phyloP scores from a whole-genome alignment of 2,888 invertebrate genomes.

The Drosophila phalerata region DNA sequence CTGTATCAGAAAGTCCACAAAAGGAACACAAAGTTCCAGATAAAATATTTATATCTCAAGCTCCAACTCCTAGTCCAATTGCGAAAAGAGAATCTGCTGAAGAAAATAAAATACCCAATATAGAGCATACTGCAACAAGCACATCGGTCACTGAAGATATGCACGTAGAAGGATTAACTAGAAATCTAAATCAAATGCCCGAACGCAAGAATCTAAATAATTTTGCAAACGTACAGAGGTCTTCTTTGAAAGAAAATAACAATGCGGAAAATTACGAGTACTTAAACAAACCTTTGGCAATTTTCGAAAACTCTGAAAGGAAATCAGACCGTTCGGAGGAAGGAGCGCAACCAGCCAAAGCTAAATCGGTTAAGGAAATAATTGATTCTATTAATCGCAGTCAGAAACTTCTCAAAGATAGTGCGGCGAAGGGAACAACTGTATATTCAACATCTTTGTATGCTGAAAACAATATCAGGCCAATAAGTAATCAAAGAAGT shows the following conservation, averaged over 20 bases:
- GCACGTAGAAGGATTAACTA: slow-evolving; percentile 3
- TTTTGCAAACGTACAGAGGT: neutral
- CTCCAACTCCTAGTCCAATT: neutral
- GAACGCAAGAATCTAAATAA: slow-evolving; percentile 12
- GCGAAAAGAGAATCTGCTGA: neutral
- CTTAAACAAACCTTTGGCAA: slow-evolving; percentile 28
- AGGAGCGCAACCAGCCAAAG: slow-evolving; percentile 56
- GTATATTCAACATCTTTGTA: slow-evolving; percentile 61
- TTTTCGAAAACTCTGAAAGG: slow-evolving; percentile 35
- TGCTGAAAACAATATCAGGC: slow-evolving; percentile 30
- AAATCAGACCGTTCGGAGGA: neutral
- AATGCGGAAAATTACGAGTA: slow-evolving; percentile 2
- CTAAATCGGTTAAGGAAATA: slow-evolving; percentile 83
- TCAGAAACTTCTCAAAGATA: slow-evolving; percentile 83
- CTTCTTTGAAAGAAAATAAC: slow-evolving; percentile 12
- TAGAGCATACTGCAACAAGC: neutral
- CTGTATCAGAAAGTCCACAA: neutral
- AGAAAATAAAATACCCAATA: slow-evolving; percentile 10
- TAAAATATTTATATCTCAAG: neutral
- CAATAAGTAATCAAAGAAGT: slow-evolving; percentile 40
- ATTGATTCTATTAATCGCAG: slow-evolving; percentile 85
- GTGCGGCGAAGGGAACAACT: slow-evolving; percentile 77
- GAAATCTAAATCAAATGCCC: neutral
- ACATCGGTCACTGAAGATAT: neutral
- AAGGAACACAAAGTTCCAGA: neutral